phyloP scores from a whole-genome alignment of 1,140 invertebrate species.

The Platorchestia sp. region DNA sequence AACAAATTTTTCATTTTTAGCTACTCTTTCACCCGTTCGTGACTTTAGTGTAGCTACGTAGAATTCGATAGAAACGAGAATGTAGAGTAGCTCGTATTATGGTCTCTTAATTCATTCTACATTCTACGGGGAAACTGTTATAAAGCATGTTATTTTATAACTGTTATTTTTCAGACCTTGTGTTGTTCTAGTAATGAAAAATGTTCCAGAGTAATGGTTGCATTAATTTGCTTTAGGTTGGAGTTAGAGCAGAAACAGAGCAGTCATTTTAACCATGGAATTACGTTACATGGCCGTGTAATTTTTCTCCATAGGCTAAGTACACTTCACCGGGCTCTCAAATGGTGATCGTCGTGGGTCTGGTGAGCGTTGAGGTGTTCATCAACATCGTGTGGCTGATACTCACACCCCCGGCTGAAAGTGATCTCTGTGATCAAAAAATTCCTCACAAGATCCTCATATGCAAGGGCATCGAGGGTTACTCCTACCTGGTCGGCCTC shows the following conservation, averaged over 20 bases:
- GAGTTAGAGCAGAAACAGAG: too few species aligned
- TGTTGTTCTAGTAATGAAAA: background rate
- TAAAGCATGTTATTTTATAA: background rate
- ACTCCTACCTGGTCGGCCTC: slow-evolving; percentile 74
- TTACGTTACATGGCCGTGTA: background rate
- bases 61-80: too few species aligned
- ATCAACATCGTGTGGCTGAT: slow-evolving; percentile 75
- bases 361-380: slow-evolving; percentile 74
- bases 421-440: slow-evolving; percentile 71
- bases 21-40: background rate
- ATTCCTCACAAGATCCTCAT: slow-evolving; percentile 71
- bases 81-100: too few species aligned
- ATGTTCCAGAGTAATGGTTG: background rate
- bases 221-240: background rate
- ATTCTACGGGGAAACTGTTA: too few species aligned
- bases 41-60: background rate
- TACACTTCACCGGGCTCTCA: slow-evolving; percentile 75
- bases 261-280: background rate
- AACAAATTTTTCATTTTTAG: background rate
- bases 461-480: slow-evolving; percentile 74
- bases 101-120: too few species aligned
- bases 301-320: slow-evolving; percentile 65
- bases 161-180: background rate
- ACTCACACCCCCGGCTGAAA: slow-evolving; percentile 71
- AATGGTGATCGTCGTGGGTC: slow-evolving; percentile 74